Evolutionary conservation across 2,888 invertebrate genomes (phyloP).

Genomic region (Netelia inedita): DNA sequence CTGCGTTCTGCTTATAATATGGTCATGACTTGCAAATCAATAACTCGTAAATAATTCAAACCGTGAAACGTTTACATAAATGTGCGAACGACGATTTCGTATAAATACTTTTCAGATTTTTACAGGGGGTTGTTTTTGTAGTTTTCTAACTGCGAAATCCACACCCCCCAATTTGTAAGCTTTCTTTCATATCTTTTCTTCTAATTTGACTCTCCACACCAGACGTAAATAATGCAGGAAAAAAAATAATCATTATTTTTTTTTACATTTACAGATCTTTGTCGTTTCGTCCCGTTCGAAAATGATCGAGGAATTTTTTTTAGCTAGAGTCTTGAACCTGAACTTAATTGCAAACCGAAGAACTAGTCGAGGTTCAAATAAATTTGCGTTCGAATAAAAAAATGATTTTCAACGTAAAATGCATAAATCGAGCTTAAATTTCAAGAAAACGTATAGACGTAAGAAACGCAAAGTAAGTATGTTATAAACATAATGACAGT

Average conservation of each 20-base stretch:
- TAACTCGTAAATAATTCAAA: slow-evolving; percentile 62
- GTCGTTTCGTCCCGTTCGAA: not conserved
- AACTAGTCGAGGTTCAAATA: not conserved
- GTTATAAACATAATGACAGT: slow-evolving; percentile 38
- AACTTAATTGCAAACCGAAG: not conserved
- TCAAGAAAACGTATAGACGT: slow-evolving; percentile 1
- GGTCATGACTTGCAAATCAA: slow-evolving; percentile 47
- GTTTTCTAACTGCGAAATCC: not conserved
- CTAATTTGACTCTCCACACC: not conserved
- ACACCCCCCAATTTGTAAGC: not conserved
- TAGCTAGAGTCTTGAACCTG: not conserved
- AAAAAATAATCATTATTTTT: not conserved
- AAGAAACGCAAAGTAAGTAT: slow-evolving; percentile 27
- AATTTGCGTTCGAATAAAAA: not conserved
- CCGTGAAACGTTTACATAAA: slow-evolving; percentile 39
- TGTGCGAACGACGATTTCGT: slow-evolving; percentile 1
- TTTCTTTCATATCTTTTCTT: not conserved
- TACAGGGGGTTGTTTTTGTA: not conserved
- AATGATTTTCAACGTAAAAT: not conserved
- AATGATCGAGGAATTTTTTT: not conserved
- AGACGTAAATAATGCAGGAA: not conserved
- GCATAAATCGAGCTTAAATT: not conserved
- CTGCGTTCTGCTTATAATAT: slow-evolving; percentile 38
- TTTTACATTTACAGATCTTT: not conserved
- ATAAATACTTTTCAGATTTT: not conserved